phyloP scores from a whole-genome alignment of 2,888 invertebrate genomes.

The Phanerotoma sp. region DNA sequence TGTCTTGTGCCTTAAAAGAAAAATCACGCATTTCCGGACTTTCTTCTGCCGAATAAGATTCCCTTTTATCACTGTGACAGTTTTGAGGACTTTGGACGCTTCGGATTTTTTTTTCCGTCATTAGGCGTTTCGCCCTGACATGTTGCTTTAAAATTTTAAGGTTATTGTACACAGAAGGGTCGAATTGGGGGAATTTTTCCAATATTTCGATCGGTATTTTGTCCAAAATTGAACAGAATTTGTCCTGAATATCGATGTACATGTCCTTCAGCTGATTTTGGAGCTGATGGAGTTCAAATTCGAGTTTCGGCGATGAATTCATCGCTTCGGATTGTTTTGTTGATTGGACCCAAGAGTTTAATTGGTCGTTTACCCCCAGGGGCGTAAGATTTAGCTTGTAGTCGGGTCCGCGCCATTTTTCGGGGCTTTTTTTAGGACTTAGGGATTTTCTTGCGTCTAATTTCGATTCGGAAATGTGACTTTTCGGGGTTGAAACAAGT shows the following conservation, averaged over 20 bases:
- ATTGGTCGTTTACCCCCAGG: conserved; percentile 43
- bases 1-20: too few species aligned
- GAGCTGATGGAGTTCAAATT: conserved; percentile 39
- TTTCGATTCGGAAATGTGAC: too few species aligned
- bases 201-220: conserved; percentile 66
- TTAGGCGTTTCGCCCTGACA: conserved; percentile 61
- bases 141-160: conserved; percentile 64
- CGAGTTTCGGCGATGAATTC: conserved; percentile 31
- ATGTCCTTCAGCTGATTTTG: conserved; percentile 57
- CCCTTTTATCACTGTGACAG: neutral
- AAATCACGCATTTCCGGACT: conserved; percentile 17
- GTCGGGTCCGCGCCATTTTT: conserved; percentile 45
- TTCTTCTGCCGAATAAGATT: conserved; percentile 13
- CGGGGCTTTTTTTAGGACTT: conserved; percentile 25
- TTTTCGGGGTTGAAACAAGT: too few species aligned
- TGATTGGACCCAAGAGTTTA: conserved; percentile 45
- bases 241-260: conserved; percentile 65
- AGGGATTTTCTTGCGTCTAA: too few species aligned
- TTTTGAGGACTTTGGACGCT: neutral
- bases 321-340: conserved; percentile 42
- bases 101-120: conserved; percentile 50
- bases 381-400: conserved; percentile 46
- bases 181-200: conserved; percentile 65
- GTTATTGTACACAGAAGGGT: conserved; percentile 61
- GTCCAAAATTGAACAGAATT: conserved; percentile 65